Evolutionary conservation across 2,113 vertebrate species (phyloP).

Genomic region (Gymnobelideus leadbeateri): DNA sequence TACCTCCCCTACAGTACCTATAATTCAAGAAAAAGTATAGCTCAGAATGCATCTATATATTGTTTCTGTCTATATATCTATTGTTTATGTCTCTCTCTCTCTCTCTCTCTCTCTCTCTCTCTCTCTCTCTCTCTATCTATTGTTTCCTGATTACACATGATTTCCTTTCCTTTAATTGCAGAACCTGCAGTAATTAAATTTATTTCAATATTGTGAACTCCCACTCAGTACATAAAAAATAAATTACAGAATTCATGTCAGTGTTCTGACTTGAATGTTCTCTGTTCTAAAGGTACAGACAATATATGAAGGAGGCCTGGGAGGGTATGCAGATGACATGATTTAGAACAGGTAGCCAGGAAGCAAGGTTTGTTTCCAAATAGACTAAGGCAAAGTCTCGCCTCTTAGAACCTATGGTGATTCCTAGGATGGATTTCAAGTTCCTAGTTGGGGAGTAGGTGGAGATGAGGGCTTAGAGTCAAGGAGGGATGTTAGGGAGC

Average conservation of each 20-base stretch:
- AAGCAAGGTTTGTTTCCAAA: background rate
- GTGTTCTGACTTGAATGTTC: background rate
- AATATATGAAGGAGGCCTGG: background rate
- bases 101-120: too few relatives aligned
- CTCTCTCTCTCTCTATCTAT: too few relatives aligned
- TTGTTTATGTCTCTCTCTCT: too few relatives aligned
- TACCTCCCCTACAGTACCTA: background rate
- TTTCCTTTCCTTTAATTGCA: background rate
- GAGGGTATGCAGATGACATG: background rate
- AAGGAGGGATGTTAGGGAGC: background rate
- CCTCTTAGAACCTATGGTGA: background rate
- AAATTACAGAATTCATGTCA: background rate
- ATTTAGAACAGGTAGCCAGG: background rate
- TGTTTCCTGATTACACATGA: background rate
- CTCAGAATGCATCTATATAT: background rate
- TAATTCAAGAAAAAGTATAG: background rate
- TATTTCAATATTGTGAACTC: background rate
- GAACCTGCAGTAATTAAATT: background rate
- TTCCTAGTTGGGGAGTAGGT: background rate
- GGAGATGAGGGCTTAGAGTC: background rate
- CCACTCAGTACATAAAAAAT: background rate
- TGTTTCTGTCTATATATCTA: too few relatives aligned
- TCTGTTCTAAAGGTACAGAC: background rate
- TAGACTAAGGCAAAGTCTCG: background rate
- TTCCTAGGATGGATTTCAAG: background rate